Evolutionary conservation across 2,797 vertebrate species (phyloP).

Genomic region (Tragelaphus oryx): DNA sequence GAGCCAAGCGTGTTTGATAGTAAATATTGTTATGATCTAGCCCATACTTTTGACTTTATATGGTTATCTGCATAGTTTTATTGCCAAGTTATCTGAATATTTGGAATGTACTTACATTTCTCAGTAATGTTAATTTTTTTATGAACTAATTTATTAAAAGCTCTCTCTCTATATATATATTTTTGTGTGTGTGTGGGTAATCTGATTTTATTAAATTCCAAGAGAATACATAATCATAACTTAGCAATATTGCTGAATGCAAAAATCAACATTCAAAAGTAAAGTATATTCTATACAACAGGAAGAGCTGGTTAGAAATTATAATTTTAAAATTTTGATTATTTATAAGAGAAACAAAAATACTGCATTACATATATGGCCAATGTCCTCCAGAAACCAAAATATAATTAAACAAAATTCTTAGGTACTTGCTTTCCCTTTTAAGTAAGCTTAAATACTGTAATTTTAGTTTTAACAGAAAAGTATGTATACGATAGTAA

Average conservation of each 20-base stretch:
- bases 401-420: constrained; percentile 13
- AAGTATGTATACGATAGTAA: neutral
- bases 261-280: too few species aligned
- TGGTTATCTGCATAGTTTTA: neutral
- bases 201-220: too few species aligned
- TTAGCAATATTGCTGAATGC: too few species aligned
- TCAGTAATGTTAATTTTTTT: neutral
- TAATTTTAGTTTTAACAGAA: neutral
- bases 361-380: neutral
- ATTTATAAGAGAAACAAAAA: too few species aligned
- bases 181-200: too few species aligned
- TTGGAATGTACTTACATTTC: neutral
- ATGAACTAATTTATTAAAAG: too few species aligned
- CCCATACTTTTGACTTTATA: neutral
- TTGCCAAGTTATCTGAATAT: neutral
- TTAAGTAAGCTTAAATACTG: neutral
- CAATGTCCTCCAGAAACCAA: neutral
- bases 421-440: neutral
- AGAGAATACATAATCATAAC: too few species aligned
- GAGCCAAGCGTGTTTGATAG: neutral
- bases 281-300: too few species aligned
- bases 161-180: too few species aligned
- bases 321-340: too few species aligned
- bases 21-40: neutral
- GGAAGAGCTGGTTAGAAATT: too few species aligned